phyloP scores from a whole-genome alignment of 2,113 vertebrate genomes.

The Podilymbus podiceps region DNA sequence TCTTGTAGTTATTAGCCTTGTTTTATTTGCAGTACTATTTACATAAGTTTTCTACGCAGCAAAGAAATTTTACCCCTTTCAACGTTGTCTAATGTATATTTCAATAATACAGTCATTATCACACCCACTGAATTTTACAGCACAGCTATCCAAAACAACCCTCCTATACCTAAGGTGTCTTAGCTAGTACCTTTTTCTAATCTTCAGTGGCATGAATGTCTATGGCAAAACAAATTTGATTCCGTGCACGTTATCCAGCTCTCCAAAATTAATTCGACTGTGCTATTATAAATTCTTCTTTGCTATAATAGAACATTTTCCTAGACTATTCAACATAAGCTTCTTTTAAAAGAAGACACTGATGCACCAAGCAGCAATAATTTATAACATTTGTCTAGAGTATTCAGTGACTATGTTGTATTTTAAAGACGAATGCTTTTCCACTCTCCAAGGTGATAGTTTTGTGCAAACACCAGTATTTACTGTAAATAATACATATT shows the following conservation, averaged over 20 bases:
- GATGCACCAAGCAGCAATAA: constrained; percentile 36
- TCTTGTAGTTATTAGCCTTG: not conserved
- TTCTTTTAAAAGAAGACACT: constrained; percentile 16
- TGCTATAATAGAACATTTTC: not conserved
- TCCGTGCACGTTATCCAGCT: constrained; percentile 1
- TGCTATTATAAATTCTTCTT: constrained; percentile 29
- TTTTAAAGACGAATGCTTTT: constrained; percentile 7
- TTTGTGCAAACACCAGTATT: constrained; percentile 3
- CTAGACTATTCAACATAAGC: not conserved
- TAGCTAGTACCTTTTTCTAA: not conserved
- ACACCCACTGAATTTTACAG: not conserved
- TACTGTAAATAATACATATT: not conserved
- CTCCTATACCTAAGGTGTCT: not conserved
- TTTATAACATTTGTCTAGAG: constrained; percentile 41
- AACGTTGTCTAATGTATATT: not conserved
- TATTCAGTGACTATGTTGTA: not conserved
- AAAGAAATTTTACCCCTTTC: not conserved
- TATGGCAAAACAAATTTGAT: constrained; percentile 35
- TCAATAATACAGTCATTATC: not conserved
- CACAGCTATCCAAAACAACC: not conserved
- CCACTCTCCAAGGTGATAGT: not conserved
- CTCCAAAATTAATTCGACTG: constrained; percentile 4
- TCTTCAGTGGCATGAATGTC: not conserved
- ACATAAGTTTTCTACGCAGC: not conserved
- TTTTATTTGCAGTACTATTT: not conserved